Base-by-base conservation (phyloP, 1,140 invertebrate genomes). In the Lepidurus apus region DNA sequence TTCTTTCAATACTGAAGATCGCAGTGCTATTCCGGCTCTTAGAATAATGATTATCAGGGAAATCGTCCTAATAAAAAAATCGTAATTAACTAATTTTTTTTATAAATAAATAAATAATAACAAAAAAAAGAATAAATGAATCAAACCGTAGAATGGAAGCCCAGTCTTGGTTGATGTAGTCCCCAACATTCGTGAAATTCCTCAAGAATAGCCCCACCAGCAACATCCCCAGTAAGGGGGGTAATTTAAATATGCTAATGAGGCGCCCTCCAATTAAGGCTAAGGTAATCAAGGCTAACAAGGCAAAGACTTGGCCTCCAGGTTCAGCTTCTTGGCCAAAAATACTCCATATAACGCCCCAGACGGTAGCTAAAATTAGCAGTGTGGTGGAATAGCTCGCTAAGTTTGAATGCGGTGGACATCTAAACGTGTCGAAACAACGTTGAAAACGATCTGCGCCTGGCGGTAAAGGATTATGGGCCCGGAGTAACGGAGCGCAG, bases 1-100 rank as follows among this genome's bases (percentile, higher is more conserved):
- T 82, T 91, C 91, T 84, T 91, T 91, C 83, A 98, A 87, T 9
- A 93, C 94, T 74, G 87, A 84, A 2, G 95, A 93, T 85, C 98
- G 95, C 80, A 98, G 87, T 83, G 96, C 95, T 81, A 99, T 87
- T 7, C 97, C 97, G 80, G 96, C 97, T 86, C 96, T 88, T 43
- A 93, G 93, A 81, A 99, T 86, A 82, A 99, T 98, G 74, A 98
- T 92, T 8, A 94, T 93, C 81, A 98, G 87, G 10, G 96, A 95
- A 79, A 96, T 90, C 87, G 93, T 93, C 84, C 96, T 95, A 86
- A 74, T 88, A 81, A 80, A 34, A 73, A 43, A 77, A 76, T 76
- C 2, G 2, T 43, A 74, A 65, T 9, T 76, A 42, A 10, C 26
- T 78, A 74, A 76, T 42, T 73, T 74, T 79, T 79, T 34, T 43